These are phyloP conservation scores for Carabus problematicus DNA, from an alignment of 2,888 invertebrate species.

Conservation along the genomic window DNA sequence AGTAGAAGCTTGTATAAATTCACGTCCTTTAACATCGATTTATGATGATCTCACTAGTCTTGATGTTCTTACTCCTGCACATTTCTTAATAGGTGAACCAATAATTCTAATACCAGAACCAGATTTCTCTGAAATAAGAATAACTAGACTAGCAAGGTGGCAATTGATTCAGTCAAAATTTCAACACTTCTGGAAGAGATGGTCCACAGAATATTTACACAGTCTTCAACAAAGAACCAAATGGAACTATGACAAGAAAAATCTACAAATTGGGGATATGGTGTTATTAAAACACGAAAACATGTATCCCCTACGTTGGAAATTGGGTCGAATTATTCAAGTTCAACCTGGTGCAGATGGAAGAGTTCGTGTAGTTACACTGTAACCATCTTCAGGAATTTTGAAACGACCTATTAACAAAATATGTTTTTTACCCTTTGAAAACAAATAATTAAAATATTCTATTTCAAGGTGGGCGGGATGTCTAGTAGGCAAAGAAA, in stretches of 20 bases:
- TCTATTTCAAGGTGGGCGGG: slow-evolving; percentile 3
- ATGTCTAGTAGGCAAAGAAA: too few relatives aligned
- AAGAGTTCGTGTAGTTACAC: not conserved
- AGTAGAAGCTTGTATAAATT: too few relatives aligned
- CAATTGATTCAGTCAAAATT: too few relatives aligned
- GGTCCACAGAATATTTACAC: too few relatives aligned
- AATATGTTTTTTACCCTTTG: not conserved
- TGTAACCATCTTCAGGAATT: not conserved
- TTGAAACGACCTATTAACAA: not conserved
- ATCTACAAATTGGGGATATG: not conserved
- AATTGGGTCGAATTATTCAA: not conserved
- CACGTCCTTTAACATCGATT: too few relatives aligned
- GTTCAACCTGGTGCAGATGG: not conserved
- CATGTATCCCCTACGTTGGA: not conserved
- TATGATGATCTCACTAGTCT: too few relatives aligned
- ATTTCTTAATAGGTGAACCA: too few relatives aligned
- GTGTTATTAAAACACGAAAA: not conserved
- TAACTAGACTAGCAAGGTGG: too few relatives aligned
- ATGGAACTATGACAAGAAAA: not conserved
- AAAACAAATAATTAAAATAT: not conserved
- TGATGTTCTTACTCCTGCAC: too few relatives aligned
- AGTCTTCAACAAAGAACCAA: not conserved
- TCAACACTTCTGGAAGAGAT: too few relatives aligned
- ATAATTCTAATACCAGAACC: too few relatives aligned
- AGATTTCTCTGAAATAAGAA: too few relatives aligned